A percentile compares a stretch with the other conserved stretches of the same genome.
Conservation (phyloP, 2,113 vertebrate species). For the Ornithorhynchus anatinus region DNA sequence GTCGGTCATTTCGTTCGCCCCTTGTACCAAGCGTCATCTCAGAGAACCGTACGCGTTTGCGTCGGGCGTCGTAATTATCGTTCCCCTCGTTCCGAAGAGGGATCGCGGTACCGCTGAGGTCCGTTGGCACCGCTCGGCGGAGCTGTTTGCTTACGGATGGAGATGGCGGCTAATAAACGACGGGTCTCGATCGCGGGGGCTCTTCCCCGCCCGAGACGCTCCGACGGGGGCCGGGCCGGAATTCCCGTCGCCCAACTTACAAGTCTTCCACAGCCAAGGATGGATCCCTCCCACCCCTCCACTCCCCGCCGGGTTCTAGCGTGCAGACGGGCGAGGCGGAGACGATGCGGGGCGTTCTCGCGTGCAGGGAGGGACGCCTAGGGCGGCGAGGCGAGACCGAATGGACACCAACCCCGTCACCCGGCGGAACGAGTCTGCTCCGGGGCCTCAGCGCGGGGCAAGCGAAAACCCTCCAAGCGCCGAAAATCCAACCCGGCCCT, state of each 20-base stretch:
- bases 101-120: background rate
- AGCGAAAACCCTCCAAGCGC: too few relatives aligned
- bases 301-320: background rate
- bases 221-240: conserved; percentile 24
- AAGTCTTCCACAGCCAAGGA: conserved; percentile 23
- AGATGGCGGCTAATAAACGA: background rate
- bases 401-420: too few relatives aligned
- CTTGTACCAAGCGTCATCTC: background rate
- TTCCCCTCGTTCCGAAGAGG: background rate
- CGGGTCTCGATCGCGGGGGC: background rate
- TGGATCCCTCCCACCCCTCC: too few relatives aligned
- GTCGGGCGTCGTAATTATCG: background rate
- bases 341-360: background rate
- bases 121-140: conserved; percentile 9
- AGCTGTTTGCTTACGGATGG: background rate
- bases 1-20: conserved; percentile 1
- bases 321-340: background rate
- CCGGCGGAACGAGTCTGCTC: too few relatives aligned
- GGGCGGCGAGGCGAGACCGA: too few relatives aligned
- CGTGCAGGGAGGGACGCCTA: too few relatives aligned
- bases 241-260: conserved; percentile 11
- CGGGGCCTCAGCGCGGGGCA: too few relatives aligned
- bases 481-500: too few relatives aligned
- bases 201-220: background rate
- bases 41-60: background rate